These are phyloP conservation scores for Andrena cerasifolii DNA, from an alignment of 1,140 invertebrate genomes.

Conservation along the genomic window DNA sequence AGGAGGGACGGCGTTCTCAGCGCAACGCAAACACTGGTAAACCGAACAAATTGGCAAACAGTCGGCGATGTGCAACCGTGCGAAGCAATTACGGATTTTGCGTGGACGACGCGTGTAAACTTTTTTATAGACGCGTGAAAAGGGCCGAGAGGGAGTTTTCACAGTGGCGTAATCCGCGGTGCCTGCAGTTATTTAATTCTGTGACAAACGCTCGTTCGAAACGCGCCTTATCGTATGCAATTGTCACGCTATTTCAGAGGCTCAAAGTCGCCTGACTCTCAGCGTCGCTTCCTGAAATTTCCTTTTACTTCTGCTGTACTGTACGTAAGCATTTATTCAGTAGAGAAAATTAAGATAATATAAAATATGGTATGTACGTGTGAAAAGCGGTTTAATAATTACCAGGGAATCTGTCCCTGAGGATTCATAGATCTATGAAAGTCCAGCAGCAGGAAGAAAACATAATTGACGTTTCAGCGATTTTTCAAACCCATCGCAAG, in stretches of 20 bases:
- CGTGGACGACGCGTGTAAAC: conserved; percentile 70
- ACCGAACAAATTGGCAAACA: conserved; percentile 73
- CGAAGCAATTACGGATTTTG: conserved; percentile 77
- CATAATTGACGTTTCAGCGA: too few relatives aligned
- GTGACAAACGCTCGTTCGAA: neutral
- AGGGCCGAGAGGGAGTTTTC: conserved; percentile 51
- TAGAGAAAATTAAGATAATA: too few relatives aligned
- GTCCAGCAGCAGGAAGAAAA: neutral
- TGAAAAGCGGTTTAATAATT: too few relatives aligned
- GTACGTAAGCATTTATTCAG: too few relatives aligned
- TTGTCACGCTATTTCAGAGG: neutral
- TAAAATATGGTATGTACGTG: too few relatives aligned
- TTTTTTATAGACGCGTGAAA: conserved; percentile 55
- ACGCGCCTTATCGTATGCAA: too few relatives aligned
- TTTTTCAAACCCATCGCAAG: too few relatives aligned
- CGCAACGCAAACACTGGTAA: conserved; percentile 64
- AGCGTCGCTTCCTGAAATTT: too few relatives aligned
- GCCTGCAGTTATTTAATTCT: conserved; percentile 2
- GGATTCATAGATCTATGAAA: neutral
- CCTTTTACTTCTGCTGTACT: too few relatives aligned
- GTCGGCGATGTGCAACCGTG: conserved; percentile 70
- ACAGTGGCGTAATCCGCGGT: conserved; percentile 47
- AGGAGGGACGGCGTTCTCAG: conserved; percentile 41
- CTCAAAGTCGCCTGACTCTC: too few relatives aligned
- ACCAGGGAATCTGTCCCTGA: neutral